A percentile compares a stretch with the other conserved stretches of the same genome.
Evolutionary conservation across 2,113 vertebrate species (phyloP).

Genomic region (Pan paniscus): DNA sequence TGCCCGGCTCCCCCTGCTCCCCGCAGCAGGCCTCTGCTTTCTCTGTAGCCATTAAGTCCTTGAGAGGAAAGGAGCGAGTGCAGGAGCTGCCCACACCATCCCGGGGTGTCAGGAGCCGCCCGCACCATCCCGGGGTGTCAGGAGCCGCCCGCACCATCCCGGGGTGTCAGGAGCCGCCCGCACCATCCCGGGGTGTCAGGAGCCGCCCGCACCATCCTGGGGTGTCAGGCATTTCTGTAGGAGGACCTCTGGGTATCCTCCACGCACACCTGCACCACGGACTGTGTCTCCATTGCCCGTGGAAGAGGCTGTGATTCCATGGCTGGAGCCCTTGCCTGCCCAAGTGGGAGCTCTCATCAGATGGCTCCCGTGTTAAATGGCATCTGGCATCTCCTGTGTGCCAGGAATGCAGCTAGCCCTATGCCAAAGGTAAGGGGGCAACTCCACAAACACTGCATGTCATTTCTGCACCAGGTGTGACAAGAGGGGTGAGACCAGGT

Average conservation of each 20-base stretch:
- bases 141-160: neutral
- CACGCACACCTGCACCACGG: accelerated
- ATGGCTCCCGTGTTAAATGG: accelerated
- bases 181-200: neutral
- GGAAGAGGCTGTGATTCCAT: neutral
- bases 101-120: neutral
- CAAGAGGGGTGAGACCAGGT: no score
- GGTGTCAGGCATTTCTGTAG: neutral
- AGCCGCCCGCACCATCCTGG: neutral
- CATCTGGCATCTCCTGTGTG: no score
- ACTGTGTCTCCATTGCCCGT: accelerated
- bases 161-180: neutral
- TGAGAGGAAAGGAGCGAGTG: accelerated
- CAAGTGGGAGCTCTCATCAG: accelerated
- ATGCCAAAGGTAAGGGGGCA: neutral
- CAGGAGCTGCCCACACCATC: neutral
- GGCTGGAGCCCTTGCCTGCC: accelerated
- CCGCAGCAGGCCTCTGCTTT: neutral
- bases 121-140: no score
- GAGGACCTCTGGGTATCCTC: neutral
- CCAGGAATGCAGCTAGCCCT: neutral
- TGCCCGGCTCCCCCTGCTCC: neutral
- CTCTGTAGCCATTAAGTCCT: neutral
- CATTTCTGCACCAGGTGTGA: no score
- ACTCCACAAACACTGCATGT: accelerated